A percentile compares a stretch with the other conserved stretches of the same genome.
phyloP scores from a whole-genome alignment of 2,797 vertebrate genomes.

The Acestrorhynchus altus region DNA sequence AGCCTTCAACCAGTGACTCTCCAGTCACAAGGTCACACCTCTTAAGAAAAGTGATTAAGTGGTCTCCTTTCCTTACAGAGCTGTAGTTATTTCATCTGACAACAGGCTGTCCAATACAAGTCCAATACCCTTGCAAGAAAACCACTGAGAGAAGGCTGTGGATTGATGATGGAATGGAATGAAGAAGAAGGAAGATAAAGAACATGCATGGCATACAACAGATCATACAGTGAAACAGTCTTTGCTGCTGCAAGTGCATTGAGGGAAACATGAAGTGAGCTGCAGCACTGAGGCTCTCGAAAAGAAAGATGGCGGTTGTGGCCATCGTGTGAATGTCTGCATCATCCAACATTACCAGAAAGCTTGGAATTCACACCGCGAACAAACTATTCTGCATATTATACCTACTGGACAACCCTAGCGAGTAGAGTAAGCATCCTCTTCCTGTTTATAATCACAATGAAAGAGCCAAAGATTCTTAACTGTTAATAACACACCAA shows the following conservation, averaged over 20 bases:
- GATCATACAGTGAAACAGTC: no score
- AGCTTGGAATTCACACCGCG: neutral
- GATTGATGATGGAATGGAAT: neutral
- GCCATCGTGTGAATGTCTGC: conserved; percentile 7
- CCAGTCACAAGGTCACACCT: no score
- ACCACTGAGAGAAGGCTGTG: neutral
- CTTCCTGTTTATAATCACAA: neutral
- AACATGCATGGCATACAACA: neutral
- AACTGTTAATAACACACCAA: conserved; percentile 1
- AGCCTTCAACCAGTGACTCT: no score
- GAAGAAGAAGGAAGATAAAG: no score
- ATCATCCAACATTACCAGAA: conserved; percentile 3
- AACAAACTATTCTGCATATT: neutral
- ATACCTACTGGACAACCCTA: neutral
- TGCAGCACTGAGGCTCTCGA: conserved; percentile 25
- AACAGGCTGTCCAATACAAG: no score
- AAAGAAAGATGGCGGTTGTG: neutral
- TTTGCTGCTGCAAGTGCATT: conserved; percentile 11
- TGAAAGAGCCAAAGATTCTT: neutral
- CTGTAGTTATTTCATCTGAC: no score
- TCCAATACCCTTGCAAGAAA: no score
- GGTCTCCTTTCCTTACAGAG: no score
- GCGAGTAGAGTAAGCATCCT: neutral
- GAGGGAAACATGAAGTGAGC: conserved; percentile 5
- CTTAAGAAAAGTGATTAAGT: no score